Evolutionary conservation across 2,797 vertebrate species (phyloP).

Genomic region (Chloroceryle inda): DNA sequence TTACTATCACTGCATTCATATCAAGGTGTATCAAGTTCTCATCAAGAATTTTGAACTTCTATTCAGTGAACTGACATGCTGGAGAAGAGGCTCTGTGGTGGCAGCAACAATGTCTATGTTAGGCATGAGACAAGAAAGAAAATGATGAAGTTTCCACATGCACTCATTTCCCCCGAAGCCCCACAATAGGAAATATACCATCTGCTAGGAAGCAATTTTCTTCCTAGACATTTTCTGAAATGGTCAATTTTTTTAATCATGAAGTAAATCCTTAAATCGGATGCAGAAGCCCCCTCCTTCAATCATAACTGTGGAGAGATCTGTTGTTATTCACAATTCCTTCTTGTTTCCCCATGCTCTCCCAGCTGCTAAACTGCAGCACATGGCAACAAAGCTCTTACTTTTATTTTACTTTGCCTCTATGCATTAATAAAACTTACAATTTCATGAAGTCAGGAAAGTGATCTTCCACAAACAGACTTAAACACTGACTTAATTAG

Average conservation of each 20-base stretch:
- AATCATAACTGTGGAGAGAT: not conserved
- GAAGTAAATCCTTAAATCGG: not conserved
- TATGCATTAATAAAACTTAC: not conserved
- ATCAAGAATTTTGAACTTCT: not conserved
- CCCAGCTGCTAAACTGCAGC: not conserved
- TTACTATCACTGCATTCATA: not conserved
- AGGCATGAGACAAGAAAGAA: not conserved
- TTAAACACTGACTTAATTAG: not conserved
- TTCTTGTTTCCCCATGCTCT: not conserved
- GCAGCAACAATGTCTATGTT: not conserved
- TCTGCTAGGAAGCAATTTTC: not conserved
- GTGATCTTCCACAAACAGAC: not conserved
- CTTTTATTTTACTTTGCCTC: not conserved
- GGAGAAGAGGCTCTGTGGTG: not conserved
- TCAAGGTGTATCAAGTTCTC: not conserved
- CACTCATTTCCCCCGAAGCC: not conserved
- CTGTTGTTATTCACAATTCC: accelerated
- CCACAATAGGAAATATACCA: not conserved
- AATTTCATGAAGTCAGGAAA: not conserved
- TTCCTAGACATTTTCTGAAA: not conserved
- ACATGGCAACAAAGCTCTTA: not conserved
- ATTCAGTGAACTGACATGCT: not conserved
- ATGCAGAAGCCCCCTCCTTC: not conserved
- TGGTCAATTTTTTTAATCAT: not conserved
- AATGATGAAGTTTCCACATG: not conserved